phyloP scores from a whole-genome alignment of 1,140 invertebrate genomes.

The Scaptomyza montana region DNA sequence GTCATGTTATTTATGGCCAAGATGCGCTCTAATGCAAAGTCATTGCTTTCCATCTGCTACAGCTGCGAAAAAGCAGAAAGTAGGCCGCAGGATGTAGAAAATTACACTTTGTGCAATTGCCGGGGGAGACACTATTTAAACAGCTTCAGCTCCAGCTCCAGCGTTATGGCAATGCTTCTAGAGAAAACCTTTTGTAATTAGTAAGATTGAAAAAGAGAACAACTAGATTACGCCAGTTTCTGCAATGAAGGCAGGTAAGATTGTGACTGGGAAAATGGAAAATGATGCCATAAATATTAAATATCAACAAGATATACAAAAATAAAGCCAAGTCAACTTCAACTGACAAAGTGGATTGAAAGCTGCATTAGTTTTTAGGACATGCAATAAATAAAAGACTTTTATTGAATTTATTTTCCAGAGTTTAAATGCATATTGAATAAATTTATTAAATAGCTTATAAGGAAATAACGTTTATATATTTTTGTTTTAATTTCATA shows the following conservation, averaged over 20 bases:
- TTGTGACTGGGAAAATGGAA: not conserved
- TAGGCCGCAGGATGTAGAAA: conserved; percentile 14
- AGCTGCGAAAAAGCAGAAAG: conserved; percentile 1
- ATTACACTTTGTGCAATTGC: conserved; percentile 12
- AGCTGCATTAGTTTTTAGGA: no score
- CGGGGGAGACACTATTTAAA: not conserved
- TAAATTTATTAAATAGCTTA: no score
- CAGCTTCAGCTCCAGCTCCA: not conserved
- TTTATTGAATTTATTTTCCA: no score
- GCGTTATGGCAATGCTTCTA: not conserved
- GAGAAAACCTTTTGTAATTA: not conserved
- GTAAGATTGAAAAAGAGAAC: not conserved
- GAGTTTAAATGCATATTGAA: no score
- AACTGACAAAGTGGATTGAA: no score
- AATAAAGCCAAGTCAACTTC: no score
- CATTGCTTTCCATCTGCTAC: conserved; percentile 67
- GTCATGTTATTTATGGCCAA: conserved; percentile 77
- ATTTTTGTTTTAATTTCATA: no score
- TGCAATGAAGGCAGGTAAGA: not conserved
- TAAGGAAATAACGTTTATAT: no score
- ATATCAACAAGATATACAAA: no score
- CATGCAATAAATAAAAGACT: no score
- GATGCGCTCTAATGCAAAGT: conserved; percentile 72
- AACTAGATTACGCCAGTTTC: no score
- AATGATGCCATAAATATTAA: no score